Evolutionary conservation across 2,888 invertebrate genomes (phyloP).

Genomic region (Lobophora halterata): DNA sequence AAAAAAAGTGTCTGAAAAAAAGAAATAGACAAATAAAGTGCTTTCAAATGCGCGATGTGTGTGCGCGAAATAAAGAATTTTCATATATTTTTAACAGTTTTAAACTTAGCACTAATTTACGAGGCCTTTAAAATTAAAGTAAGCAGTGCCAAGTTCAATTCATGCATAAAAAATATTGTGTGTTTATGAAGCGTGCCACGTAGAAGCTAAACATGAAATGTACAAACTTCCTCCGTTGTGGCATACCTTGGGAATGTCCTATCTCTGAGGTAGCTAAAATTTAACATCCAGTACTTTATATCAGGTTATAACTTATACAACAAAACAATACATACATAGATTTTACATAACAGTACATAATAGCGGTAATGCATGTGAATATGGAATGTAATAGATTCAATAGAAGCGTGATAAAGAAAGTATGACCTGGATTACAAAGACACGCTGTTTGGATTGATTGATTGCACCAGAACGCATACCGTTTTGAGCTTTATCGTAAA

Average conservation of each 20-base stretch:
- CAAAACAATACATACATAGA: conserved; percentile 31
- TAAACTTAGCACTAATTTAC: conserved; percentile 11
- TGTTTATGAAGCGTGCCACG: conserved; percentile 68
- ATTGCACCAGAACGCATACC: conserved; percentile 15
- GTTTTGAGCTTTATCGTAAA: conserved; percentile 20
- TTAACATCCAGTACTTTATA: conserved; percentile 44
- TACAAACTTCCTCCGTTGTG: conserved; percentile 53
- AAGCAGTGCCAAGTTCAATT: conserved; percentile 71
- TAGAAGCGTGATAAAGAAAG: conserved; percentile 37
- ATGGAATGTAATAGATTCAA: conserved; percentile 30
- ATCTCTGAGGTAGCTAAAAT: conserved; percentile 93
- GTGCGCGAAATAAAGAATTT: background rate
- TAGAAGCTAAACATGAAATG: conserved; percentile 59
- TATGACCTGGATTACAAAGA: conserved; percentile 24
- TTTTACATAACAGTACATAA: conserved; percentile 33
- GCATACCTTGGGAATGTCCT: conserved; percentile 95
- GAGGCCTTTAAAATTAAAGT: conserved; percentile 27
- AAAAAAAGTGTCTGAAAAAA: conserved; percentile 18
- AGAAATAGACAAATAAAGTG: conserved; percentile 9
- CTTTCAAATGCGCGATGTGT: background rate
- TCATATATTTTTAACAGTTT: background rate
- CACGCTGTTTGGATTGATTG: conserved; percentile 21
- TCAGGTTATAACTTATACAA: conserved; percentile 33
- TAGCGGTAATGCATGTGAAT: conserved; percentile 32
- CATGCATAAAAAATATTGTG: conserved; percentile 52